These are phyloP conservation scores for Periophthalmodon schlosseri DNA, from an alignment of 2,113 vertebrate genomes.

Conservation along the genomic window DNA sequence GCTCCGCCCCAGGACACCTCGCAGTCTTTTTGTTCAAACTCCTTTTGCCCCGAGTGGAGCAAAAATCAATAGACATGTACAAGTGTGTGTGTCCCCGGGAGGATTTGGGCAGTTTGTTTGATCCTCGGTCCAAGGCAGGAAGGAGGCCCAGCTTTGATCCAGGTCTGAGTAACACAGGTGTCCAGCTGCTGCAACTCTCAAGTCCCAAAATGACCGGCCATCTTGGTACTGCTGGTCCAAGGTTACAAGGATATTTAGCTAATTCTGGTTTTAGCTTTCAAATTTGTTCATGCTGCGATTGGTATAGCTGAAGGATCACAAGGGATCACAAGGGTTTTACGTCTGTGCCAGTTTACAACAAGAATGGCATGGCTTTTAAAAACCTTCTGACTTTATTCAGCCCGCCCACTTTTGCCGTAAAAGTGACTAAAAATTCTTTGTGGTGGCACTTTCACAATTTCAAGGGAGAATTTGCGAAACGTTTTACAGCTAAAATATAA, in stretches of 20 bases:
- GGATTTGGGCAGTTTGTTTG: conserved; percentile 56
- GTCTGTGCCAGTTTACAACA: too few species aligned
- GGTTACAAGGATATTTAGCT: not conserved
- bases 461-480: too few species aligned
- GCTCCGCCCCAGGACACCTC: conserved; percentile 52
- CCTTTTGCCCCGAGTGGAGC: conserved; percentile 30
- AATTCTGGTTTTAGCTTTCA: too few species aligned
- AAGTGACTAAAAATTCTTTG: too few species aligned
- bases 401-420: too few species aligned
- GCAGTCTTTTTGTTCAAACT: conserved; percentile 48
- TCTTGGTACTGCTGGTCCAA: not conserved
- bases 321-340: too few species aligned
- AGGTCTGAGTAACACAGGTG: conserved; percentile 43
- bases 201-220: conserved; percentile 1
- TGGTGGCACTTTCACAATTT: too few species aligned
- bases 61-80: conserved; percentile 51
- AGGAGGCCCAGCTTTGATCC: conserved; percentile 51
- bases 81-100: conserved; percentile 46
- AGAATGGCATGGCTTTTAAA: not conserved
- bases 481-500: too few species aligned
- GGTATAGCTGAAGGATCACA: not conserved
- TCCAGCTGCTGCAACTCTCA: conserved; percentile 48
- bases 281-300: too few species aligned
- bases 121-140: conserved; percentile 43
- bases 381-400: too few species aligned